A percentile compares a stretch with the other conserved stretches of the same genome.
Conservation (phyloP, 2,797 vertebrate genomes). For the Oophaga sylvatica region DNA sequence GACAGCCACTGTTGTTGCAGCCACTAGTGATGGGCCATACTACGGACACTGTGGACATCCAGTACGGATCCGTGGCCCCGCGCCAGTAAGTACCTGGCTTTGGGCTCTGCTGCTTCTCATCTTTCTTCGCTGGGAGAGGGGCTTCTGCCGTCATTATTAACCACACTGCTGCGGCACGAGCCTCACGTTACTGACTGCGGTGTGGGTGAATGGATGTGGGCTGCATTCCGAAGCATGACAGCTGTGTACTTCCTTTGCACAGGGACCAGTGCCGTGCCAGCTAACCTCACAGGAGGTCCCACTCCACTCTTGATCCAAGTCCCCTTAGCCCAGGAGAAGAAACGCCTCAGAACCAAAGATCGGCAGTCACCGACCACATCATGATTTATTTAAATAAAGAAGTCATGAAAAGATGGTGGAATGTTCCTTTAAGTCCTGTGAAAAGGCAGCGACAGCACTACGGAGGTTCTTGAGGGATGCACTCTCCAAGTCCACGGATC, state of each 20-base stretch:
- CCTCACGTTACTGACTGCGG: neutral
- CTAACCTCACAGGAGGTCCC: neutral
- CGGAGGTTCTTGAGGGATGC: too few species aligned
- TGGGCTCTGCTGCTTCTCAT: neutral
- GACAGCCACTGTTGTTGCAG: constrained; percentile 49
- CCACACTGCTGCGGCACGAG: neutral
- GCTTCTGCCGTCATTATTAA: neutral
- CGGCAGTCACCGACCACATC: neutral
- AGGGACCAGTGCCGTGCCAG: neutral
- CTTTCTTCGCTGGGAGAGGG: neutral
- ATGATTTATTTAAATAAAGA: neutral
- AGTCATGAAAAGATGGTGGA: too few species aligned
- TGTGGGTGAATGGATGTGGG: neutral
- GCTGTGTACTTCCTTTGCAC: neutral
- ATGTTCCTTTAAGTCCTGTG: neutral
- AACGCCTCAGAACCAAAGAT: neutral
- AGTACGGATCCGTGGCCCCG: constrained; percentile 25
- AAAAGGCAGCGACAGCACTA: too few species aligned
- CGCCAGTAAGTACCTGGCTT: neutral
- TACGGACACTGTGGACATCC: neutral
- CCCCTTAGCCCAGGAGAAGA: neutral
- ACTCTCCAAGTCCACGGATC: too few species aligned
- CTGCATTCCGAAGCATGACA: neutral
- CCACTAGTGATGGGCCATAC: neutral
- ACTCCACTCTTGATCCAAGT: neutral